phyloP scores from a whole-genome alignment of 2,113 vertebrate species.

The Brevimyrus niger region DNA sequence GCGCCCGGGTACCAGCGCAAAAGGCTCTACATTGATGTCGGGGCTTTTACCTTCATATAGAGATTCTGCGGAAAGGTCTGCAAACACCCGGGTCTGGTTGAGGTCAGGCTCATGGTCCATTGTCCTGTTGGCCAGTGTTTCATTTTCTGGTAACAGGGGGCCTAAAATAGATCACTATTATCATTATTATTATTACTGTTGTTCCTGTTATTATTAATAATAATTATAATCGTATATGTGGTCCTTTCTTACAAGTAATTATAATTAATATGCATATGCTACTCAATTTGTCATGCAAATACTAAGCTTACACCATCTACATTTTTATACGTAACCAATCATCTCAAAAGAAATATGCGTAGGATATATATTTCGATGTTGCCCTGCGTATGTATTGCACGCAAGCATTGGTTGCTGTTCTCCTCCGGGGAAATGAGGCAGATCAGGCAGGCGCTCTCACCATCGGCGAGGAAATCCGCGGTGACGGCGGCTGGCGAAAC shows the following conservation, averaged over 20 bases:
- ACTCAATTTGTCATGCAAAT: not conserved
- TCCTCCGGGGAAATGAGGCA: not conserved
- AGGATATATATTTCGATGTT: not conserved
- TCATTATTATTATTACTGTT: not conserved
- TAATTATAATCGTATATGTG: not conserved
- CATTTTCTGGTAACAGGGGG: not conserved
- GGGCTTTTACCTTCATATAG: not conserved
- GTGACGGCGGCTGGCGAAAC: no score
- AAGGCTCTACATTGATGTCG: not conserved
- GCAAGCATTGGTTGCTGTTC: not conserved
- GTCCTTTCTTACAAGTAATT: not conserved
- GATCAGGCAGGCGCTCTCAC: no score
- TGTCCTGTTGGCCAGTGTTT: not conserved
- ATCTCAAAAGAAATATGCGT: not conserved
- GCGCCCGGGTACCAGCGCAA: not conserved
- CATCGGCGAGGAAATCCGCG: not conserved
- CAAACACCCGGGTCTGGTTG: not conserved
- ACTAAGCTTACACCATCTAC: not conserved
- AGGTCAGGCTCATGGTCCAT: not conserved
- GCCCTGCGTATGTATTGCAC: not conserved
- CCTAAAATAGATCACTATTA: not conserved
- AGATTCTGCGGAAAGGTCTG: not conserved
- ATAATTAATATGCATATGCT: not conserved
- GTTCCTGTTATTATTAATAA: not conserved
- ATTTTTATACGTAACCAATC: not conserved